Conservation (phyloP, 2,888 invertebrate genomes). For the Nephrotoma guestfalica region DNA sequence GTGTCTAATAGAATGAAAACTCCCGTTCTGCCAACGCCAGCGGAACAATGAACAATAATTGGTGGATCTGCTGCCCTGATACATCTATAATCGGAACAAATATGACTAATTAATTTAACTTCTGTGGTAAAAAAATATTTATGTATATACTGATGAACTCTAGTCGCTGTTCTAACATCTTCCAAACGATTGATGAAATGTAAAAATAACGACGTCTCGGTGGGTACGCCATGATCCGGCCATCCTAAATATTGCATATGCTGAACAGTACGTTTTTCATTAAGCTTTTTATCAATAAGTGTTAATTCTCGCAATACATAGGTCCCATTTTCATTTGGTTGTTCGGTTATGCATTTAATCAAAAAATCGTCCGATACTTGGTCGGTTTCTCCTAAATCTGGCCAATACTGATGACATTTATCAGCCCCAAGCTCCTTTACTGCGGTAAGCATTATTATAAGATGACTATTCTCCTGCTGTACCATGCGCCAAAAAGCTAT, state of each 20-base stretch:
- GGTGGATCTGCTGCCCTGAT: conserved; percentile 46
- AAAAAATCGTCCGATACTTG: conserved; percentile 44
- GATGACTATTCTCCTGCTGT: conserved; percentile 72
- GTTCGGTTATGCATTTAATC: conserved; percentile 68
- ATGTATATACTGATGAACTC: conserved; percentile 31
- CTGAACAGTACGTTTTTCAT: conserved; percentile 69
- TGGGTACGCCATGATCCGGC: conserved; percentile 94
- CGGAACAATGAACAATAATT: conserved; percentile 93
- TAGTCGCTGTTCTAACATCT: conserved; percentile 29
- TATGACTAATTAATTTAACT: not conserved
- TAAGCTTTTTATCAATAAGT: conserved; percentile 49
- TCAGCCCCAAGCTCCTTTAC: conserved; percentile 80
- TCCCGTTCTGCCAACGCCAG: conserved; percentile 96
- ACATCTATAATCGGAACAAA: conserved; percentile 18
- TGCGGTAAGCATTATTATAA: conserved; percentile 96
- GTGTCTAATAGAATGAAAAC: conserved; percentile 97
- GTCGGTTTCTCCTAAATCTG: conserved; percentile 58
- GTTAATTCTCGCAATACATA: conserved; percentile 85
- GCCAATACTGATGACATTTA: conserved; percentile 99
- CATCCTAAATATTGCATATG: conserved; percentile 88
- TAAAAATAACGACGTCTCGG: conserved; percentile 80
- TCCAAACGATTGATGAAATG: conserved; percentile 68
- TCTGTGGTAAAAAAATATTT: not conserved
- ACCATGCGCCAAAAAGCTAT: conserved; percentile 98
- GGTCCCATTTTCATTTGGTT: conserved; percentile 57